Evolutionary conservation across 2,797 vertebrate species (phyloP).

Genomic region (Cottoperca gobio): DNA sequence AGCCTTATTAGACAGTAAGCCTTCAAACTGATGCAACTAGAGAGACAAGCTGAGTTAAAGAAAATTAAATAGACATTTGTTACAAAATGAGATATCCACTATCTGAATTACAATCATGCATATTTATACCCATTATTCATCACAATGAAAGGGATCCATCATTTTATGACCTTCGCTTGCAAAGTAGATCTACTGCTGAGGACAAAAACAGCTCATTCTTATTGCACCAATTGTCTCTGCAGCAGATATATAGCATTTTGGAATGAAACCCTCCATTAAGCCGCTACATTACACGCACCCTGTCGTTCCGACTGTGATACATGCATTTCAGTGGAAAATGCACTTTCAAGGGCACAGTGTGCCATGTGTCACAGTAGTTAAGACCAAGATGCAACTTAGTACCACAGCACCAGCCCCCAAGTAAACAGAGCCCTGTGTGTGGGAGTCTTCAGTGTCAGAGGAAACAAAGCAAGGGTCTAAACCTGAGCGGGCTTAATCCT

Average conservation of each 20-base stretch:
- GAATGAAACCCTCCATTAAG: slow-evolving; percentile 56
- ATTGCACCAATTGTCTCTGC: slow-evolving; percentile 51
- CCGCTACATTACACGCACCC: slow-evolving; percentile 46
- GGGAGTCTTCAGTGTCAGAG: slow-evolving; percentile 67
- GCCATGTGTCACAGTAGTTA: slow-evolving; percentile 62
- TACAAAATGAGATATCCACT: slow-evolving; percentile 37
- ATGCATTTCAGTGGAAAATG: slow-evolving; percentile 48
- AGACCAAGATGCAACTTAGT: slow-evolving; percentile 66
- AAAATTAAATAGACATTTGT: slow-evolving; percentile 27
- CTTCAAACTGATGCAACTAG: slow-evolving; percentile 6
- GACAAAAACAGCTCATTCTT: slow-evolving; percentile 48
- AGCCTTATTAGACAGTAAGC: slow-evolving; percentile 1
- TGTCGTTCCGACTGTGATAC: slow-evolving; percentile 45
- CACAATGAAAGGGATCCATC: slow-evolving; percentile 20
- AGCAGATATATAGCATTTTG: slow-evolving; percentile 48
- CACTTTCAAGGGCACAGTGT: slow-evolving; percentile 67
- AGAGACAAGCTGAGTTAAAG: slow-evolving; percentile 24
- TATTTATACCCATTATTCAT: slow-evolving; percentile 58
- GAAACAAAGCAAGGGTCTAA: slow-evolving; percentile 79
- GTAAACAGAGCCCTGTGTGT: slow-evolving; percentile 67
- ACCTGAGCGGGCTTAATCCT: slow-evolving; percentile 81
- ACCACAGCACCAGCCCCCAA: slow-evolving; percentile 34
- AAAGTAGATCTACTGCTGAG: slow-evolving; percentile 27
- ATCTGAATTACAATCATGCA: slow-evolving; percentile 48
- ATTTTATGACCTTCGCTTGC: slow-evolving; percentile 31